Evolutionary conservation across 2,113 vertebrate genomes (phyloP).

Genomic region (Scalopus aquaticus): DNA sequence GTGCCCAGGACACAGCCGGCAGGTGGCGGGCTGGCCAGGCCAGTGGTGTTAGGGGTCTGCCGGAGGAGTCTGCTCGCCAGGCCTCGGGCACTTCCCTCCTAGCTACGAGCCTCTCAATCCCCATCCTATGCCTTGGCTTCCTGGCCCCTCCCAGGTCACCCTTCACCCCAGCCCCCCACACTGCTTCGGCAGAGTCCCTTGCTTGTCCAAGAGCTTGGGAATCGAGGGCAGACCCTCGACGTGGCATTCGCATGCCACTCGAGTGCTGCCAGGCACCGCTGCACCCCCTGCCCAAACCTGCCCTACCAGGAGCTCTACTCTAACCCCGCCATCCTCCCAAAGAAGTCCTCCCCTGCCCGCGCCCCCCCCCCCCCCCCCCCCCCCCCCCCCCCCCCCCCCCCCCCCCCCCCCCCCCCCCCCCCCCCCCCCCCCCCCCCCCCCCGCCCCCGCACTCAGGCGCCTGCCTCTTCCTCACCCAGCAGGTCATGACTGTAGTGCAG

Average conservation of each 20-base stretch:
- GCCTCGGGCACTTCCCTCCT: background rate
- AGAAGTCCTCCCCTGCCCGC: background rate
- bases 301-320: background rate
- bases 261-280: background rate
- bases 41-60: background rate
- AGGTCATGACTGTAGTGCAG: background rate
- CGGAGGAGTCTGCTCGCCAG: background rate
- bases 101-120: too few relatives aligned
- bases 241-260: background rate
- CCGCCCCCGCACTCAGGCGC: accelerated
- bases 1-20: background rate
- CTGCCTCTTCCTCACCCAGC: background rate
- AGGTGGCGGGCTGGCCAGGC: too few relatives aligned
- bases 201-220: background rate
- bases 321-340: background rate
- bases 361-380: too few relatives aligned
- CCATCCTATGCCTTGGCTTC: background rate
- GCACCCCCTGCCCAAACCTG: background rate
- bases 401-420: too few relatives aligned
- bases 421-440: too few relatives aligned
- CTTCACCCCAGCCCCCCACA: background rate
- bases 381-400: too few relatives aligned
- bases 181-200: background rate
- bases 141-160: background rate
- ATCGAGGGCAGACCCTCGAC: background rate